Evolutionary conservation across 2,888 invertebrate genomes (phyloP).

Genomic region (Molanna angustata): DNA sequence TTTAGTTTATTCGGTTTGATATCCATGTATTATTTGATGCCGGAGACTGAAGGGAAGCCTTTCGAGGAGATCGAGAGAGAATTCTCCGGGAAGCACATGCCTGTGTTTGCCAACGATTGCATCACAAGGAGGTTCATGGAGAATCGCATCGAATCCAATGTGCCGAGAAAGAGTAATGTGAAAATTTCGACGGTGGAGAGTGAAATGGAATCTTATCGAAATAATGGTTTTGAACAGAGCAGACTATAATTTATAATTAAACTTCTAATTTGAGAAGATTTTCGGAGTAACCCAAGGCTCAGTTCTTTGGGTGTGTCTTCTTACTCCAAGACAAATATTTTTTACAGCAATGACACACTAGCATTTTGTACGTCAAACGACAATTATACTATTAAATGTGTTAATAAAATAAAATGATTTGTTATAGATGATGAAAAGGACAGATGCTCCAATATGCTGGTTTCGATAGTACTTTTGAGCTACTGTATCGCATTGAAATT

Average conservation of each 20-base stretch:
- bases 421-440: too few relatives aligned
- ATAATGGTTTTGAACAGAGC: not conserved
- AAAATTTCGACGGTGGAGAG: conserved; percentile 19
- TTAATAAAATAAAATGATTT: too few relatives aligned
- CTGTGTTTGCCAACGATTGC: conserved; percentile 43
- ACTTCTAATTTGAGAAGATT: too few relatives aligned
- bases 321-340: too few relatives aligned
- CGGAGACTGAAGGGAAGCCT: conserved; percentile 56
- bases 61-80: conserved; percentile 53
- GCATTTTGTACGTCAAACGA: too few relatives aligned
- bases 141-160: not conserved
- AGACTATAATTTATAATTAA: conserved; percentile 11
- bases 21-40: conserved; percentile 52
- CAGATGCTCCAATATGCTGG: too few relatives aligned
- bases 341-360: too few relatives aligned
- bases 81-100: conserved; percentile 42
- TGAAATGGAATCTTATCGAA: not conserved
- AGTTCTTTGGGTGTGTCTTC: too few relatives aligned
- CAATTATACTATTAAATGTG: too few relatives aligned
- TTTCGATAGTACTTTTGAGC: too few relatives aligned
- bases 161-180: not conserved
- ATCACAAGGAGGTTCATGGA: conserved; percentile 37
- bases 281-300: too few relatives aligned
- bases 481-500: too few relatives aligned
- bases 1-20: conserved; percentile 49